Base-by-base conservation (phyloP, 2,113 vertebrate species). In the Gallinago media region DNA sequence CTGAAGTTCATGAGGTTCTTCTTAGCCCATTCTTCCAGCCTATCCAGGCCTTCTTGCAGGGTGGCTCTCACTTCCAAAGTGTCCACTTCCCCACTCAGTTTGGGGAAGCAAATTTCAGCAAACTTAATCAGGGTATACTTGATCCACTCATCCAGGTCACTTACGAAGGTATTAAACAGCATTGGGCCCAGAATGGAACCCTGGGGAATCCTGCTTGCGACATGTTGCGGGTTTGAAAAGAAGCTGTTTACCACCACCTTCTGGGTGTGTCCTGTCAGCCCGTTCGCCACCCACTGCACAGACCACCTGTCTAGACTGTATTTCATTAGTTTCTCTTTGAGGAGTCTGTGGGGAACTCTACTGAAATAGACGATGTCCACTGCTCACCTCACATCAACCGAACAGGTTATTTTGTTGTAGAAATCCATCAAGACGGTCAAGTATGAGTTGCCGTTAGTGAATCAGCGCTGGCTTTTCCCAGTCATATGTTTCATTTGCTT, bases 361-460 rank as follows among this genome's bases (percentile, higher is more conserved):
- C 8, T 0, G 6, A 44, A 65, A 79, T 27, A 78, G 31, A 27
- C 8, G 13, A 18, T 14, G 15, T 46, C 15, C 32, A 56, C 21
- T 2, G 3, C 40, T 56, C 6, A 2, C 15, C 26, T 25, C 9
- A 25, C 40, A 80, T 23, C 16, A 32, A 11, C 15, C 2, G 1
- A 56, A 21, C 12, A 47, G 12, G 15, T 58, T 81, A 32, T 6
- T 68, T 68, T 31, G 20, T 81, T 4, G 2, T 58, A 58, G n/a
- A 36, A 38, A 22, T 12, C 1, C 3, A 46, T 46, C 32, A 26
- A 13, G 50, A 42, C 58, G 52, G 36, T 58, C 15, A 52, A 32
- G 42, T 6, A 40, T 0, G 0, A 17, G 46, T 65, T 65, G 27
- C 6, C 25, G 18, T 52, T 36, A n/a, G 12, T 65, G 50, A 71